Evolutionary conservation across 53 echinoderm and acorn worm species (phyloP).

Genomic region (Echinometra lucunter): DNA sequence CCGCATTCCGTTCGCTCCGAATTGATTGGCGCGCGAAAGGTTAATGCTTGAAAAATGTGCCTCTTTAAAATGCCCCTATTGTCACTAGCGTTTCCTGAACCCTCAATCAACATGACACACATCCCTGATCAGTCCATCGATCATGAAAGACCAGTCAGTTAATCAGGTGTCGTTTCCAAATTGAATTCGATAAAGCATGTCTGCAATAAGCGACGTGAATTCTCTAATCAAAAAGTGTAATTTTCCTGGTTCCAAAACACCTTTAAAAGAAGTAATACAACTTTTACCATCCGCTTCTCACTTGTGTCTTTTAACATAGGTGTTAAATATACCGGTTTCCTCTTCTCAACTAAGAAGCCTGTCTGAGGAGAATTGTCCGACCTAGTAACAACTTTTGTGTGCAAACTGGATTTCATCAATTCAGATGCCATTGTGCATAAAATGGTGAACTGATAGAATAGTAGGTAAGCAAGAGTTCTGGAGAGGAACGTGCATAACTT

Average conservation of each 20-base stretch:
- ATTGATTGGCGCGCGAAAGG: constrained; percentile 1
- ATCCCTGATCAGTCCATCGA: constrained; percentile 10
- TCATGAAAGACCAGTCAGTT: background rate
- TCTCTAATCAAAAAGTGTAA: background rate
- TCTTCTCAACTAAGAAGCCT: too few species aligned
- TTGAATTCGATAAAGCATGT: background rate
- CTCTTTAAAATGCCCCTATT: background rate
- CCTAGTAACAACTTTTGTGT: too few species aligned
- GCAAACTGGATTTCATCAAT: too few species aligned
- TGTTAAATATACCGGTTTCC: too few species aligned
- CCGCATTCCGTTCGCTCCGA: background rate
- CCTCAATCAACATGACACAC: background rate
- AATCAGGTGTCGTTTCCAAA: background rate
- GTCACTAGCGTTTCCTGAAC: background rate
- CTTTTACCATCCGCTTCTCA: too few species aligned
- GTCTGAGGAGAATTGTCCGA: too few species aligned
- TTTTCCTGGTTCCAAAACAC: background rate
- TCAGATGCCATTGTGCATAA: too few species aligned
- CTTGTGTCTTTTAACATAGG: too few species aligned
- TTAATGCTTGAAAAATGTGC: constrained; percentile 10
- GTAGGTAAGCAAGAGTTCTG: too few species aligned
- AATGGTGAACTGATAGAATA: too few species aligned
- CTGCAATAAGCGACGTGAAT: background rate
- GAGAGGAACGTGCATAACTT: too few species aligned
- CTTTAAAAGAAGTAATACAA: too few species aligned